These are phyloP conservation scores for Phalacrocorax brasilianus DNA, from an alignment of 2,113 vertebrate genomes.

Conservation along the genomic window DNA sequence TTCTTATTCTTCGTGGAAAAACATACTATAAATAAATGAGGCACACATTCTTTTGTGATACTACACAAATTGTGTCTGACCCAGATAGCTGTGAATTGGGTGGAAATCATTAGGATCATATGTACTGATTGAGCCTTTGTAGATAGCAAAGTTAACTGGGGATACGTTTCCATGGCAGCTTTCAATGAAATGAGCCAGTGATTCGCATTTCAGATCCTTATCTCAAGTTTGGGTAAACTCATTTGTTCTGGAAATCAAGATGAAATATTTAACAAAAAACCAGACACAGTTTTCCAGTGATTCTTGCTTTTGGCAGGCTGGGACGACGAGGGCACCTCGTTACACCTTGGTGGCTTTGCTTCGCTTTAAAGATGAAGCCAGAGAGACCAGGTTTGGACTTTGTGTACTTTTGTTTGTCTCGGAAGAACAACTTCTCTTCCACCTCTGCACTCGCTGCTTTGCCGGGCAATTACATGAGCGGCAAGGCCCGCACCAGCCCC, in stretches of 20 bases:
- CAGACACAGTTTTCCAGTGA: not conserved
- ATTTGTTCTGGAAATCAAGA: slow-evolving; percentile 12
- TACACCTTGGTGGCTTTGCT: not conserved
- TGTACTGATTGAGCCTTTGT: slow-evolving; percentile 22
- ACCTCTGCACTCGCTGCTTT: not conserved
- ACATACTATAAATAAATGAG: not conserved
- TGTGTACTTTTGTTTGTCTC: not conserved
- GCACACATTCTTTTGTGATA: not conserved
- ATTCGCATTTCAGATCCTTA: not conserved
- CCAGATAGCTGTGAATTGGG: not conserved
- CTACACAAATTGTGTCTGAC: not conserved
- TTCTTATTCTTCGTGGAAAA: not conserved
- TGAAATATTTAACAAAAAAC: not conserved
- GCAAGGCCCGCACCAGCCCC: not conserved
- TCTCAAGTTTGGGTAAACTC: not conserved
- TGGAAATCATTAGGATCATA: slow-evolving; percentile 29
- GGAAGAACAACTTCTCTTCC: not conserved
- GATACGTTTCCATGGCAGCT: slow-evolving; percentile 51
- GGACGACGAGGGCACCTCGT: not conserved
- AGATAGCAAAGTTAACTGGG: not conserved
- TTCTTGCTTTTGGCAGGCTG: not conserved
- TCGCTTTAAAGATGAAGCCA: not conserved
- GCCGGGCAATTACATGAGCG: not conserved
- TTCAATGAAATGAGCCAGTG: not conserved
- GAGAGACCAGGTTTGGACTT: not conserved